These are phyloP conservation scores for Acanthosepion esculentum DNA, from an alignment of 2,888 invertebrate species.

Conservation along the genomic window DNA sequence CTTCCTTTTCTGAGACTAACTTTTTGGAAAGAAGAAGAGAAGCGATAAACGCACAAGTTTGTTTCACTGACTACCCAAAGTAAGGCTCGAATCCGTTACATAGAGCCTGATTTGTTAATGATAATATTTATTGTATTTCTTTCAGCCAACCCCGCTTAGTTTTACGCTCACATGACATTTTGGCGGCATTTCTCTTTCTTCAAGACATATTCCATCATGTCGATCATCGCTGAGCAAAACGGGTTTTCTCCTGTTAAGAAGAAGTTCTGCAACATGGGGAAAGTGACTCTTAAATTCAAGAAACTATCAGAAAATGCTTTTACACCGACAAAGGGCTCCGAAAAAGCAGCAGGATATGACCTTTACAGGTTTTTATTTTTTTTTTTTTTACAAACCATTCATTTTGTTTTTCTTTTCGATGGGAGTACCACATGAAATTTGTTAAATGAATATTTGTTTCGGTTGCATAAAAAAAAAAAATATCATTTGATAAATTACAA, in stretches of 20 bases:
- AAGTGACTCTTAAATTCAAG: slow-evolving; percentile 79
- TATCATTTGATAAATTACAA: no score
- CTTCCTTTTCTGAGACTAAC: no score
- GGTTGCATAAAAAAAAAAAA: no score
- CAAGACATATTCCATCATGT: not conserved
- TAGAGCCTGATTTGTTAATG: no score
- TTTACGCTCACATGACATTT: not conserved
- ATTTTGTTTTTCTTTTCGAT: not conserved
- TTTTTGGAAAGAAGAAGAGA: no score
- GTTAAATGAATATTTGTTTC: no score
- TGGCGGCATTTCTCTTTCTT: not conserved
- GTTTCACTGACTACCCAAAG: no score
- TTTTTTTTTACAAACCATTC: not conserved
- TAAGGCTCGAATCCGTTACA: not conserved
- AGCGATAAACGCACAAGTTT: no score
- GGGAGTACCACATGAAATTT: no score
- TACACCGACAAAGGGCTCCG: slow-evolving; percentile 88
- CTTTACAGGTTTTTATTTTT: slow-evolving; percentile 81
- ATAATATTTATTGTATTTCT: not conserved
- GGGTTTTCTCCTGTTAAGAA: not conserved
- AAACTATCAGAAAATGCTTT: slow-evolving; percentile 88
- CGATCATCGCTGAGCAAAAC: not conserved
- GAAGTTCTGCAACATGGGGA: not conserved
- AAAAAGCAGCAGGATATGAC: slow-evolving; percentile 92
- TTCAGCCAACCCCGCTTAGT: not conserved